Evolutionary conservation across 2,113 vertebrate species (phyloP).

Genomic region (Propithecus coquereli): DNA sequence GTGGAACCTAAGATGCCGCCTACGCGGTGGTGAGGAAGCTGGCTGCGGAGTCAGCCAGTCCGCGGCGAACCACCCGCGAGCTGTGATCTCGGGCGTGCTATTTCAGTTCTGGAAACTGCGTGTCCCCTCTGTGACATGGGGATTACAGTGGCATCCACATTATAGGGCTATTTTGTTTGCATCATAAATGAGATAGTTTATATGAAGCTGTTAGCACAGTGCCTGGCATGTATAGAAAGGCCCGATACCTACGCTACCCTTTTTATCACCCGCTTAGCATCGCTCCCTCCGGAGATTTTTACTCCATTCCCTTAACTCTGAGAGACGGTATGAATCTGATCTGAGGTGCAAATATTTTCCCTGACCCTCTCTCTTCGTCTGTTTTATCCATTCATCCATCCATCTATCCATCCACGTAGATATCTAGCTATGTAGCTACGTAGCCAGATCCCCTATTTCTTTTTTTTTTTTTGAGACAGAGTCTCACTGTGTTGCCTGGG

Average conservation of each 20-base stretch:
- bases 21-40: too few relatives aligned
- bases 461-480: too few relatives aligned
- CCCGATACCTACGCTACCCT: neutral
- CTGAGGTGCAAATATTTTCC: neutral
- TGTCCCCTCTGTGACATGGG: too few relatives aligned
- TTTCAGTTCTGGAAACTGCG: neutral
- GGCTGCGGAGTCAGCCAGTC: neutral
- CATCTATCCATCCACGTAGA: too few relatives aligned
- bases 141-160: too few relatives aligned
- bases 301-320: neutral
- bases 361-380: neutral
- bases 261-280: too few relatives aligned
- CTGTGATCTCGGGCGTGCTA: neutral
- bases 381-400: neutral
- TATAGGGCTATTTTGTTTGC: too few relatives aligned
- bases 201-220: neutral
- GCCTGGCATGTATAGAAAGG: too few relatives aligned
- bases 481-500: too few relatives aligned
- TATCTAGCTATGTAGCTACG: neutral
- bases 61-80: too few relatives aligned
- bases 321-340: neutral
- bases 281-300: neutral
- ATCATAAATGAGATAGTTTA: neutral
- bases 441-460: neutral
- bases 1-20: neutral